phyloP scores from a whole-genome alignment of 2,113 vertebrate species.

The Mesembrinibis cayennensis region DNA sequence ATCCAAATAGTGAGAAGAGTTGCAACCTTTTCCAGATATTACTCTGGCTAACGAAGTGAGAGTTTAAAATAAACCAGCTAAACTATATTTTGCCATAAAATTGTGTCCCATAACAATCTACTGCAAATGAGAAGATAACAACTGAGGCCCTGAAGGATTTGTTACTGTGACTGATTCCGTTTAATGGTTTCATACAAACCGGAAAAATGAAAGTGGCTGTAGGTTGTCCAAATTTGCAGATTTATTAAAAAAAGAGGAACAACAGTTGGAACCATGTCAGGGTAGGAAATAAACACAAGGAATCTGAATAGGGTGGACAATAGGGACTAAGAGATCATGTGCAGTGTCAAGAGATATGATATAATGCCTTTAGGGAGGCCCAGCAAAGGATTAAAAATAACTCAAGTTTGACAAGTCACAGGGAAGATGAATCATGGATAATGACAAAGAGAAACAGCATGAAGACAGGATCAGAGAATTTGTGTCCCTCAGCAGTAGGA shows the following conservation, averaged over 20 bases:
- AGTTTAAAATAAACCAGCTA: conserved; percentile 8
- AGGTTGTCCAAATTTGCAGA: not conserved
- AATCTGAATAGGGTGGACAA: not conserved
- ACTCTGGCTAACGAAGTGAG: not conserved
- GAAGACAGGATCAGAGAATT: conserved; percentile 21
- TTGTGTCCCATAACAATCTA: not conserved
- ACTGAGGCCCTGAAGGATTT: conserved; percentile 5
- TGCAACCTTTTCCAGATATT: not conserved
- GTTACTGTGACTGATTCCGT: not conserved
- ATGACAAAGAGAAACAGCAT: conserved; percentile 40
- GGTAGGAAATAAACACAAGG: not conserved
- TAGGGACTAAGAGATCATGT: conserved; percentile 16
- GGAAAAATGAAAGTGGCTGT: not conserved
- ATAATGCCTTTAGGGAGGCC: conserved; percentile 10
- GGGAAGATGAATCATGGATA: conserved; percentile 47
- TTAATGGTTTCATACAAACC: not conserved
- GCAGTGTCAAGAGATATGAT: conserved; percentile 40
- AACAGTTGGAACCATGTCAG: not conserved
- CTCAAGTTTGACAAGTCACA: conserved; percentile 35
- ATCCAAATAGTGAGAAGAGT: not conserved
- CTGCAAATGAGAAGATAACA: conserved; percentile 6
- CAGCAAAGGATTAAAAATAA: conserved; percentile 50
- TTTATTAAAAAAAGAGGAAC: conserved; percentile 7
- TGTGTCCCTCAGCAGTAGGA: not conserved
- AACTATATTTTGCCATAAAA: conserved; percentile 4